A percentile compares a stretch with the other conserved stretches of the same genome.
Evolutionary conservation across 2,113 vertebrate species (phyloP).

Genomic region (Hoplias malabaricus): DNA sequence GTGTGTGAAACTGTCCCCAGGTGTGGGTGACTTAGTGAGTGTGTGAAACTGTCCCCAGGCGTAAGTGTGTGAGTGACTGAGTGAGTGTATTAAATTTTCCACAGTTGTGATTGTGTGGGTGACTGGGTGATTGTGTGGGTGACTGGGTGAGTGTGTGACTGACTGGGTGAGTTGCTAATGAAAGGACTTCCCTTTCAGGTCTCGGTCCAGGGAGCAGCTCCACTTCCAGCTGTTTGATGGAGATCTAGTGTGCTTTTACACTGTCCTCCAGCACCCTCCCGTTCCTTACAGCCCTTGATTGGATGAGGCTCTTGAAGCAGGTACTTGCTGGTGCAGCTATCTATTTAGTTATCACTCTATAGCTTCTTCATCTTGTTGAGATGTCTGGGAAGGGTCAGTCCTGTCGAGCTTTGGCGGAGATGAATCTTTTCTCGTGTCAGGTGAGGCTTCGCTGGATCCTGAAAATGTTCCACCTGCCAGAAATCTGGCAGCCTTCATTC

Average conservation of each 20-base stretch:
- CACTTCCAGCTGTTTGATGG: not conserved
- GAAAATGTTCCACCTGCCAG: not conserved
- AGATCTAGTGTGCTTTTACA: not conserved
- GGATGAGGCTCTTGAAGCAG: not conserved
- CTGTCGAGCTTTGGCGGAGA: not conserved
- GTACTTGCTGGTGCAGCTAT: not conserved
- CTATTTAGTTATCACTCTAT: not conserved
- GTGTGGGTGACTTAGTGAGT: no score
- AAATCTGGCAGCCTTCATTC: conserved; percentile 1
- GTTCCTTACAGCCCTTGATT: not conserved
- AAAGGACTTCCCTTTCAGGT: not conserved
- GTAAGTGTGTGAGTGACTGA: no score
- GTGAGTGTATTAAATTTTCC: no score
- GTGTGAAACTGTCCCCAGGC: no score
- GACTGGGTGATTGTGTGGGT: no score
- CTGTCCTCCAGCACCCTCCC: not conserved
- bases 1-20: no score
- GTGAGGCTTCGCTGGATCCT: conserved; percentile 5
- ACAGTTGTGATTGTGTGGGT: no score
- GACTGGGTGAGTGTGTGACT: no score
- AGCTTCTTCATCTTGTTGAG: not conserved
- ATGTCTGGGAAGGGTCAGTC: not conserved
- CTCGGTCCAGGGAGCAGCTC: no score
- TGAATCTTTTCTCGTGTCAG: not conserved
- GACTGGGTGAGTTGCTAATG: no score